phyloP scores from a whole-genome alignment of 1,140 invertebrate genomes.

The Belonocnema kinseyi region DNA sequence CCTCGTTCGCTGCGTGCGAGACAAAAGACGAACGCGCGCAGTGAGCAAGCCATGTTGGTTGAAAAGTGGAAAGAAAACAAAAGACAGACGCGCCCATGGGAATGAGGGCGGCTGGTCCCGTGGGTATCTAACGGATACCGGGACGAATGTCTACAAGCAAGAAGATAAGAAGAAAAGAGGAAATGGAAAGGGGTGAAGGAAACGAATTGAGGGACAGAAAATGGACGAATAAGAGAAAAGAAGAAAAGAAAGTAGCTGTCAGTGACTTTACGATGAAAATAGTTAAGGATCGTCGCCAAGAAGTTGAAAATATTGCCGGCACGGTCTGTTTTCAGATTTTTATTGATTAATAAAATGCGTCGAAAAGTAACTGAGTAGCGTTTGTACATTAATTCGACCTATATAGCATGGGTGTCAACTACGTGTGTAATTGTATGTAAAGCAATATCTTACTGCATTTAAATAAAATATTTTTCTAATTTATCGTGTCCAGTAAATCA shows the following conservation, averaged over 20 bases:
- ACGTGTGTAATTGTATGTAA: no score
- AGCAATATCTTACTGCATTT: no score
- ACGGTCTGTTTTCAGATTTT: no score
- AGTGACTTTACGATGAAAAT: no score
- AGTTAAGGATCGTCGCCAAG: no score
- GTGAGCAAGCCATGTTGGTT: slow-evolving; percentile 46
- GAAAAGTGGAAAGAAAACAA: slow-evolving; percentile 67
- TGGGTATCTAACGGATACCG: slow-evolving; percentile 30
- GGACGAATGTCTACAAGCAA: slow-evolving; percentile 24
- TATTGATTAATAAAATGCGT: no score
- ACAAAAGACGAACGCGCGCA: slow-evolving; percentile 56
- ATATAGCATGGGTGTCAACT: no score
- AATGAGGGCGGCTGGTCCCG: slow-evolving; percentile 52
- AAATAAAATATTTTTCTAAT: no score
- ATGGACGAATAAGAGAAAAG: slow-evolving; percentile 8
- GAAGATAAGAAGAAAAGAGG: slow-evolving; percentile 16
- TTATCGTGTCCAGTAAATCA: no score
- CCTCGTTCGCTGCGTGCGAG: slow-evolving; percentile 50
- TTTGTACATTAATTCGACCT: no score
- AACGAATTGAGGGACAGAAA: slow-evolving; percentile 19
- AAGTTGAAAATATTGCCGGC: no score
- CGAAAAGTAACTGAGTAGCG: no score
- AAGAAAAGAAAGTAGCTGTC: slow-evolving; percentile 1
- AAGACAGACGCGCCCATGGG: slow-evolving; percentile 58
- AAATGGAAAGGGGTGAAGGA: slow-evolving; percentile 2